Evolutionary conservation across 2,888 invertebrate genomes (phyloP), one percentile per base, ranked within the genome.

Genomic region (Eurois occulta): DNA sequence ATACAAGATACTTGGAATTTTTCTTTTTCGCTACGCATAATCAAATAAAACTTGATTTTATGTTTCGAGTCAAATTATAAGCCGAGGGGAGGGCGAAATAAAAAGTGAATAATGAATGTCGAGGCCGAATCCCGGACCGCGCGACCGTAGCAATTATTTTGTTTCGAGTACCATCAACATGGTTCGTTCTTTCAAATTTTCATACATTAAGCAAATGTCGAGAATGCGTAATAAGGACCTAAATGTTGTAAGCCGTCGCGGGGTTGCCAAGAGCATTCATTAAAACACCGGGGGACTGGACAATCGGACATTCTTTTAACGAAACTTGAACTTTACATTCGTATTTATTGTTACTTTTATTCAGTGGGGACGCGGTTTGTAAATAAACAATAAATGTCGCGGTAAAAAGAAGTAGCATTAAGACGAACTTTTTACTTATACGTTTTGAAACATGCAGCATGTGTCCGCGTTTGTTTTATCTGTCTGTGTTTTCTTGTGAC

Each of bases 21-120:
- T 94, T 94, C 92, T 93, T 94, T 88, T 94, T 94, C 94, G 93
- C 92, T 93, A 92, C 94, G 94, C 91, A 93, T 95, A 96, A 96
- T 96, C 95, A 96, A 96, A 96, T 96, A 95, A 95, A 96, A 96
- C 96, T 96, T 96, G 96, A 96, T 96, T 96, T 96, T 96, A 96
- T 96, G 96, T 96, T 96, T 95, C 94, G 92, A 96, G 95, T 96
- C 96, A 96, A 96, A 96, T 96, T 96, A 96, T 96, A 96, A 96
- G 95, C 95, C 93, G 92, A 95, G 94, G 94, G 95, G 95, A 94
- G 94, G 94, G 94, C 90, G 93, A 95, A 96, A 96, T 95, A 96
- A 96, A 96, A 96, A 95, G 96, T 96, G 96, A 96, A 96, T 96
- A 96, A 96, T 96, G 96, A 96, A 96, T 95, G 96, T 94, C 93